Percentiles rank a stretch among this genome's conserved stretches.
These are phyloP conservation scores for Xerus inauris DNA, from an alignment of 2,113 vertebrate genomes.

Conservation along the genomic window DNA sequence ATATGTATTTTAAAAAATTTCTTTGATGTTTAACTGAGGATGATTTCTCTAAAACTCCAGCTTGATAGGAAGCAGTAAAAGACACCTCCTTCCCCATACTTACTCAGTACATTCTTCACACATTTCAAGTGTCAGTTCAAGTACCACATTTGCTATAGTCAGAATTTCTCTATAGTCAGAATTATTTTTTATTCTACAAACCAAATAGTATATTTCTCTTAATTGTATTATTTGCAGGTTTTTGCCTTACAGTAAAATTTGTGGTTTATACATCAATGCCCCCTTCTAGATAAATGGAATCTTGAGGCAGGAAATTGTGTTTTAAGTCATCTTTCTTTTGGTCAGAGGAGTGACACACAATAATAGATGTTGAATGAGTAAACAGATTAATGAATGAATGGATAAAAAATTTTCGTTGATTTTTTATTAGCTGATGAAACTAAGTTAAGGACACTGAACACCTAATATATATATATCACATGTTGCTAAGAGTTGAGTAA, in stretches of 20 bases:
- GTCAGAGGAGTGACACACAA: not conserved
- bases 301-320: not conserved
- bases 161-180: not conserved
- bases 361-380: not conserved
- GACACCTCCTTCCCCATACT: not conserved
- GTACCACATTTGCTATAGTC: not conserved
- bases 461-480: not conserved
- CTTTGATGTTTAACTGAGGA: not conserved
- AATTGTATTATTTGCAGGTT: not conserved
- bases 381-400: not conserved
- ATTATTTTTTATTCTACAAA: not conserved
- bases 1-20: not conserved
- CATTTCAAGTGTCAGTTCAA: not conserved
- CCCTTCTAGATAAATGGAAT: not conserved
- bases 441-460: not conserved
- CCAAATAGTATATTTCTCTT: not conserved
- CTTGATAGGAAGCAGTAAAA: not conserved
- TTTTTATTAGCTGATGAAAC: not conserved
- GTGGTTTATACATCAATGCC: not conserved
- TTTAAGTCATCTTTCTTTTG: conserved; percentile 28
- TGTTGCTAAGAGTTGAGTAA: not conserved
- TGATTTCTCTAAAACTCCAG: not conserved
- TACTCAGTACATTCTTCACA: not conserved
- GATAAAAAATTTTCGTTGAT: not conserved
- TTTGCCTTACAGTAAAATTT: not conserved